Base-by-base conservation (phyloP, 1,140 invertebrate species). In the Phymorhynchus buccinoides region DNA sequence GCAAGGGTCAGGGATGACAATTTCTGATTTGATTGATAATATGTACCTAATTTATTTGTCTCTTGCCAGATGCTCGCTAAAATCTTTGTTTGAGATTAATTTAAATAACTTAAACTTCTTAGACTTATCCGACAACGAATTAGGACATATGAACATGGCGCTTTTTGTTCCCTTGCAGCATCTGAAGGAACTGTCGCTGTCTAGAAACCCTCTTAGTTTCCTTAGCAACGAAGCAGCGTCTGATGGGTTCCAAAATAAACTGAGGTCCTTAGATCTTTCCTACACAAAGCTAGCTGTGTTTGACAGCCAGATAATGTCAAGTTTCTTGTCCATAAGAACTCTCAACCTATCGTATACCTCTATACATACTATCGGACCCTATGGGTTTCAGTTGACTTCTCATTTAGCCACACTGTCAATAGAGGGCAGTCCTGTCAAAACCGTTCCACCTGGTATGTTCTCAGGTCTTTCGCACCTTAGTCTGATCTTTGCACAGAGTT, bases 61-160 rank as follows among this genome's bases (percentile, higher is more conserved):
- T 83, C 37, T 41, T n/a, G 30, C 30, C 39, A 3, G 41, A 81
- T 27, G 85, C 22, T 16, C n/a, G 35, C 32, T 80, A 73, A 18
- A 32, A 62, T 42, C 44, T 86, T 2, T 75, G 32, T n/a, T 35
- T 73, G 4, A 48, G 30, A n/a, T 39, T 39, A 9, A 42, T 82
- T 37, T 32, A 39, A 12, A 22, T 42, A 30, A 56, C 81, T 30
- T 66, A 32, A n/a, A 12, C 9, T 9, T 39, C 22, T 39, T 86
- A n/a, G 80, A 86, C 52, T 32, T 86, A 37, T 66, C 80, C 14
- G 6, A 83, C 32, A 86, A 83, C 37, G 9, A 78, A 75, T 71
- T 86, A n/a, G n/a, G n/a, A n/a, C n/a, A n/a, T 14, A 62, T 85
- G 22, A 42, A 22, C 16, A 2, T 32, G 18, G 44, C 3, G 42